Conservation (phyloP, 2,797 vertebrate genomes). For the Xenentodon cancila region DNA sequence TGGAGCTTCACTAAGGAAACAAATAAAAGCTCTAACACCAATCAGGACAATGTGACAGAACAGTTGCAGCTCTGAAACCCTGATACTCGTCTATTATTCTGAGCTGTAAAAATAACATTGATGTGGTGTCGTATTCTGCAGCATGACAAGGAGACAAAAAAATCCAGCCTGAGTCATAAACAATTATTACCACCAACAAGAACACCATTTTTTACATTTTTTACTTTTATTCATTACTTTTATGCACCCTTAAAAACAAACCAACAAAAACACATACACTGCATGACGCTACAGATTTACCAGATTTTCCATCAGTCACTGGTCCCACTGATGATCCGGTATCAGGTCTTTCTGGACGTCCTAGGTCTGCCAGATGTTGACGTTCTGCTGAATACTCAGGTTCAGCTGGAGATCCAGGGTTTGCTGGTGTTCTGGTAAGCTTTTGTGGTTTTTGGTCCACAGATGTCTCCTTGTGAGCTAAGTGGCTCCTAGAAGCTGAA, state of each 20-base stretch:
- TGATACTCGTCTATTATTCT: too few relatives aligned
- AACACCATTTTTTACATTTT: too few relatives aligned
- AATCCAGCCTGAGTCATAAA: too few relatives aligned
- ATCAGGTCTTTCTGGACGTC: conserved; percentile 6
- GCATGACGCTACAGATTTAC: conserved; percentile 21
- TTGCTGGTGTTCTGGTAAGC: background rate
- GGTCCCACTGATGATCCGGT: background rate
- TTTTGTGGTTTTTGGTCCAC: conserved; percentile 1
- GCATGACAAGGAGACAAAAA: too few relatives aligned
- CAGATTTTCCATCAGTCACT: conserved; percentile 11
- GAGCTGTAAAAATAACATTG: too few relatives aligned
- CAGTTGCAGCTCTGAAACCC: background rate
- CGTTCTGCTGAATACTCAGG: conserved; percentile 9
- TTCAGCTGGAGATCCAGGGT: background rate
- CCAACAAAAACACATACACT: too few relatives aligned
- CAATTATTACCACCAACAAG: too few relatives aligned
- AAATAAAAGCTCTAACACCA: background rate
- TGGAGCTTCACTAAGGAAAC: conserved; percentile 40
- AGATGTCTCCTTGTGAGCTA: conserved; percentile 21
- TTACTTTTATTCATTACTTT: too few relatives aligned
- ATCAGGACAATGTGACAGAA: too few relatives aligned
- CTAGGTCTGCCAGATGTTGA: conserved; percentile 1
- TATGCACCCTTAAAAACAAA: too few relatives aligned
- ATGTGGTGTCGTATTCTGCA: too few relatives aligned
- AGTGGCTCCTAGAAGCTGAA: conserved; percentile 29